Evolutionary conservation across 23 tunicate species (phyloP), one percentile per base, ranked within the genome.

Genomic region (Diplosoma virens): DNA sequence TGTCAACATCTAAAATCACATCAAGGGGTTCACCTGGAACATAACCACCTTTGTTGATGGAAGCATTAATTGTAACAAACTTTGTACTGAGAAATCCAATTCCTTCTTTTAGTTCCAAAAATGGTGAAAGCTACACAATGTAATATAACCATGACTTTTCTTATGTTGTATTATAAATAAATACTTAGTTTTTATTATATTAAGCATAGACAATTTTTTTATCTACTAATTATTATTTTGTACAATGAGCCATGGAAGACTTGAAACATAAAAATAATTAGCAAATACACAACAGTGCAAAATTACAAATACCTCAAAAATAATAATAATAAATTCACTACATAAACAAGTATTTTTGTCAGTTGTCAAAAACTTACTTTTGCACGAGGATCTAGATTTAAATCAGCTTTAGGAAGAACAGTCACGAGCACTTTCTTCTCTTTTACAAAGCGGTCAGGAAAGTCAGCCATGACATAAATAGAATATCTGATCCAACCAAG

Each of bases 41-140:
- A 23, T 76, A 76, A 3, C 81, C 81, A 4, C 81, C 81, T 25
- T 76, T 76, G 60, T 76, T 35, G 31, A 53, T 34, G 1, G 56
- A 59, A 30, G 81, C 81, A 2, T 59, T 23, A 32, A 76, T 59
- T 33, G 32, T 33, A 21, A 76, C 29, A 23, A 31, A 58, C 30
- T 59, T 59, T 27, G 68, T 25, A 3, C 70, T 59, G 22, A 76
- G 11, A 59, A 58, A 32, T 11, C 81, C 81, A 9, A 55, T 50
- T 36, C 54, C 66, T 59, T 59, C 58, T 59, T 59, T 36, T 1
- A 36, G 37, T 1, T 55, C 66, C 22, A 33, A 5, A 33, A n/a
- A n/a, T n/a, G n/a, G n/a, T n/a, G n/a, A n/a, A n/a, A n/a, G n/a
- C n/a, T n/a, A n/a, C n/a, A n/a, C n/a, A n/a, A n/a, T n/a, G n/a